phyloP scores from a whole-genome alignment of 2,113 vertebrate genomes.

The Eudyptes chrysolophus region DNA sequence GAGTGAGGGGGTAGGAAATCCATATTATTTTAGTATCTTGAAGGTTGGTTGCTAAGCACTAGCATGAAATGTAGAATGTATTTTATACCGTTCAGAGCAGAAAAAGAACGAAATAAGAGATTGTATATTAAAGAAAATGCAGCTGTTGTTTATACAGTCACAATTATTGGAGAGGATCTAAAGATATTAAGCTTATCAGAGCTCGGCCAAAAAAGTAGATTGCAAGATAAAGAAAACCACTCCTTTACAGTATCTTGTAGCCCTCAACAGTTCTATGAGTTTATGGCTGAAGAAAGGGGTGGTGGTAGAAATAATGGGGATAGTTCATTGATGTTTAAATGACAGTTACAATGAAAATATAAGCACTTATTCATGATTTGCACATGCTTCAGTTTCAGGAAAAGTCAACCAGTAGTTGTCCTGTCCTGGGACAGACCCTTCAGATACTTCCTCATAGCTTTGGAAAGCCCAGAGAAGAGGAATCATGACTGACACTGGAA shows the following conservation, averaged over 20 bases:
- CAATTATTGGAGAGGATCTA: not conserved
- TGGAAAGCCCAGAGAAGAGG: not conserved
- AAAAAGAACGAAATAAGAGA: not conserved
- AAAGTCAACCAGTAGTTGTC: not conserved
- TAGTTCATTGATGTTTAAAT: not conserved
- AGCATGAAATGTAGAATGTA: not conserved
- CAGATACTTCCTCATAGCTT: not conserved
- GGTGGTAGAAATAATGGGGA: not conserved
- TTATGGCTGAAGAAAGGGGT: not conserved
- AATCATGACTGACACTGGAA: not conserved
- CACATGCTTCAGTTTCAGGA: not conserved
- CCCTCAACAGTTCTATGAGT: not conserved
- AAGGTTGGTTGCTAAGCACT: slow-evolving; percentile 27
- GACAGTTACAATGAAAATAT: not conserved
- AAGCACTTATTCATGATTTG: not conserved
- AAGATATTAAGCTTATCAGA: not conserved
- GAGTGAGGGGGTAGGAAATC: not conserved
- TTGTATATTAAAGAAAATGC: not conserved
- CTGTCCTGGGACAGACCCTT: not conserved
- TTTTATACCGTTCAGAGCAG: not conserved
- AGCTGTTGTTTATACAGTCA: not conserved
- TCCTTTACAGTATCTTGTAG: not conserved
- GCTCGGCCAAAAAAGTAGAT: not conserved
- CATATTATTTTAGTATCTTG: not conserved
- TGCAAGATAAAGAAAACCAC: not conserved